Evolutionary conservation across 2,888 invertebrate genomes (phyloP).

Genomic region (Hetaerina titia): DNA sequence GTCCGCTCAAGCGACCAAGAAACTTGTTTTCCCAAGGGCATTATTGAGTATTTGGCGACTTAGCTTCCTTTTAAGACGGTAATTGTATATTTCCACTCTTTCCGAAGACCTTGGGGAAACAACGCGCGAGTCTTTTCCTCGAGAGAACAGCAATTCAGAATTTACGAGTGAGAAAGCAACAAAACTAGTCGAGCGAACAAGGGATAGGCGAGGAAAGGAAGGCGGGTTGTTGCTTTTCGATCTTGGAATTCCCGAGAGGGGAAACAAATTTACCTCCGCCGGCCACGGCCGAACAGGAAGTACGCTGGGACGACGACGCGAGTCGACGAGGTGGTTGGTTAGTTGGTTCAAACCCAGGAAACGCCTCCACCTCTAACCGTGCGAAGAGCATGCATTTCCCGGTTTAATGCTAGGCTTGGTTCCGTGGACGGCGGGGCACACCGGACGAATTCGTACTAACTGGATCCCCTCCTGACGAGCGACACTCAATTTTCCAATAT

Average conservation of each 20-base stretch:
- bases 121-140: not conserved
- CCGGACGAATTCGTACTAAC: not conserved
- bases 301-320: not conserved
- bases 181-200: not conserved
- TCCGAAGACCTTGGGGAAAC: not conserved
- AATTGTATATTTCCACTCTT: conserved; percentile 20
- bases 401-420: not conserved
- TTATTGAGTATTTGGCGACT: conserved; percentile 9
- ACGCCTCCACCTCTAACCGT: not conserved
- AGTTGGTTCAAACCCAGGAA: not conserved
- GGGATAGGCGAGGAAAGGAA: not conserved
- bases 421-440: not conserved
- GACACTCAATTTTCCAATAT: not conserved
- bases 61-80: conserved; percentile 21
- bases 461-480: not conserved
- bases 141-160: not conserved
- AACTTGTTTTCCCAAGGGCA: conserved; percentile 23
- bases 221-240: not conserved
- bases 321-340: not conserved
- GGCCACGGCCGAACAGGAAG: not conserved
- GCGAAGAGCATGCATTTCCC: not conserved
- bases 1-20: not conserved
- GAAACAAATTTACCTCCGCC: not conserved
- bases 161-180: conserved; percentile 13
- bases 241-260: not conserved